A percentile compares a stretch with the other conserved stretches of the same genome.
These are phyloP conservation scores for Phacellophora camtschatica DNA, from an alignment of 30 jellyfish, hydroid and myxozoan species.

Conservation along the genomic window DNA sequence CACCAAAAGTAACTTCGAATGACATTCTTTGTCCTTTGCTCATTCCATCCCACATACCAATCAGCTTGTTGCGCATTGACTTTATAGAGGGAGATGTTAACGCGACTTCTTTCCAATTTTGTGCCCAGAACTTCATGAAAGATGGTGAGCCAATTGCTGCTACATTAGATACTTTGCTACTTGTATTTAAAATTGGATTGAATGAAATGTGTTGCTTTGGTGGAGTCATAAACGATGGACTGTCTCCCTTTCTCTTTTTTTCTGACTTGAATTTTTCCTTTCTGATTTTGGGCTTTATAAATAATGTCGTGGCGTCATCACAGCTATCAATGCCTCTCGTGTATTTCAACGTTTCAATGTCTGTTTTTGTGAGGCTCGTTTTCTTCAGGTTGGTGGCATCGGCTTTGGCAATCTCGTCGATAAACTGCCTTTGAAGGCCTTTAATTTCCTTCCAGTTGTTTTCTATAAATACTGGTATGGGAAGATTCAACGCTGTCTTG, in stretches of 20 bases:
- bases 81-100: background rate
- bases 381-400: background rate
- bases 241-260: background rate
- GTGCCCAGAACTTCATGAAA: background rate
- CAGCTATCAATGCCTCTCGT: background rate
- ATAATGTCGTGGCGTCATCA: background rate
- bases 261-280: background rate
- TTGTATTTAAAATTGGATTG: background rate
- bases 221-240: background rate
- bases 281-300: background rate
- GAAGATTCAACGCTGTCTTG: background rate
- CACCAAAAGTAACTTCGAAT: background rate
- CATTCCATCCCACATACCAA: background rate
- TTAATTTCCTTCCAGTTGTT: background rate
- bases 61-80: background rate
- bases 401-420: background rate
- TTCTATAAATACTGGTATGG: background rate
- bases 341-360: background rate
- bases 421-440: slow-evolving; percentile 1
- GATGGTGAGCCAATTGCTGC: background rate
- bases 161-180: background rate
- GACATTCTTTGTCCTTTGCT: background rate
- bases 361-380: background rate
- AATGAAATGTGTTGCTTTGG: background rate
- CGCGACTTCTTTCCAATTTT: background rate